Evolutionary conservation across 2,113 vertebrate species (phyloP).

Genomic region (Hypomesus transpacificus): DNA sequence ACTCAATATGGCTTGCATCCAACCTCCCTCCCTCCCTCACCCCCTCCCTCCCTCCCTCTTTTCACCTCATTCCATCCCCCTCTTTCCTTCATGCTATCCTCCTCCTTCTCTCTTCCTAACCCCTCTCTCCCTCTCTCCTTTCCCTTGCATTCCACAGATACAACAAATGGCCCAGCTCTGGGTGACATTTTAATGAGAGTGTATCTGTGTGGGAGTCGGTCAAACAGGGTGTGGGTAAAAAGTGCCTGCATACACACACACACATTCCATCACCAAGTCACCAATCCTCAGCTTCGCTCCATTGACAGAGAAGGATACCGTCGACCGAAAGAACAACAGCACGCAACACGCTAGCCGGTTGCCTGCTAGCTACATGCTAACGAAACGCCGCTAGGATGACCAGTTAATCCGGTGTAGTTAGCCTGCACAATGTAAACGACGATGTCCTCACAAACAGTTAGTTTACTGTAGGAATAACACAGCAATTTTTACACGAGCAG

Average conservation of each 20-base stretch:
- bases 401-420: no score
- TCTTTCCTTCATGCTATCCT: neutral
- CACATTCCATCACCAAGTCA: conserved; percentile 35
- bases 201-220: conserved; percentile 45
- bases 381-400: conserved; percentile 24
- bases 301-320: neutral
- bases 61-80: neutral
- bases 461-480: no score
- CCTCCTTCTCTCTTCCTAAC: no score
- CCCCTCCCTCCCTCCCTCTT: neutral
- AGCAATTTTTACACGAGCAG: neutral
- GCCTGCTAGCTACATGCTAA: neutral
- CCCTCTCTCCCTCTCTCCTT: conserved; percentile 18
- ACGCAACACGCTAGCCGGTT: no score
- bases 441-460: no score
- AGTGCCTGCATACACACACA: conserved; percentile 43
- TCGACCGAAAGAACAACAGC: no score
- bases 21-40: conserved; percentile 7
- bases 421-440: no score
- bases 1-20: conserved; percentile 37
- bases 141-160: conserved; percentile 59
- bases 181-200: conserved; percentile 67
- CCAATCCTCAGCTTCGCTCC: neutral
- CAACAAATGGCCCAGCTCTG: conserved; percentile 58
- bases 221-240: conserved; percentile 49